phyloP scores from a whole-genome alignment of 2,797 vertebrate species.

The Tangara arthus region DNA sequence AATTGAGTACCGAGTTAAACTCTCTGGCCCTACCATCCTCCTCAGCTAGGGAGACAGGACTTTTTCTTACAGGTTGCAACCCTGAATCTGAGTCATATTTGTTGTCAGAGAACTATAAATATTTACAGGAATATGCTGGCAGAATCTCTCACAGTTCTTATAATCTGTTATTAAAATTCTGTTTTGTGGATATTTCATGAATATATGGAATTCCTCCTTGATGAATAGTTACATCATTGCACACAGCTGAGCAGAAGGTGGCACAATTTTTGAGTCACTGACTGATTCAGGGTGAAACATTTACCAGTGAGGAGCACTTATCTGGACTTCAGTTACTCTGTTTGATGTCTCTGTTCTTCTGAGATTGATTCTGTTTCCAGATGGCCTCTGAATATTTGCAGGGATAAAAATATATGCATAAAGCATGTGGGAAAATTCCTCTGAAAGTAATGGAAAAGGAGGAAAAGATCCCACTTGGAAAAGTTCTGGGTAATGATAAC shows the following conservation, averaged over 20 bases:
- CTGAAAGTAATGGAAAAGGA: background rate
- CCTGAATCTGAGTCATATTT: background rate
- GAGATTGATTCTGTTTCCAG: background rate
- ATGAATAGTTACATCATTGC: background rate
- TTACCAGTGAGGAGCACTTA: background rate
- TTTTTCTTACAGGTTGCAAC: background rate
- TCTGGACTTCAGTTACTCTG: background rate
- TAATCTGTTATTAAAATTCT: background rate
- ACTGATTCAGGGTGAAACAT: background rate
- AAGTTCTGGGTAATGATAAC: background rate
- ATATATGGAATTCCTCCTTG: background rate
- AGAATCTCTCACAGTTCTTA: background rate
- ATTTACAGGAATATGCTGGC: background rate
- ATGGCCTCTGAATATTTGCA: background rate
- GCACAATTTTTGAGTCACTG: background rate
- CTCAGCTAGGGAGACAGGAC: background rate
- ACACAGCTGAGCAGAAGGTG: background rate
- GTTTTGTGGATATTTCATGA: background rate
- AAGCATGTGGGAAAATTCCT: background rate
- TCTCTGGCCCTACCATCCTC: background rate
- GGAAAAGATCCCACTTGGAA: background rate
- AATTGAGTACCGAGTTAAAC: background rate
- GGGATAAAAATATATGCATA: background rate
- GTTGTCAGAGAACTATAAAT: background rate
- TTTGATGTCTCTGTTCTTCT: background rate